Evolutionary conservation across 2,113 vertebrate genomes (phyloP), one percentile per base, ranked within the genome.

Genomic region (Stegastes partitus): DNA sequence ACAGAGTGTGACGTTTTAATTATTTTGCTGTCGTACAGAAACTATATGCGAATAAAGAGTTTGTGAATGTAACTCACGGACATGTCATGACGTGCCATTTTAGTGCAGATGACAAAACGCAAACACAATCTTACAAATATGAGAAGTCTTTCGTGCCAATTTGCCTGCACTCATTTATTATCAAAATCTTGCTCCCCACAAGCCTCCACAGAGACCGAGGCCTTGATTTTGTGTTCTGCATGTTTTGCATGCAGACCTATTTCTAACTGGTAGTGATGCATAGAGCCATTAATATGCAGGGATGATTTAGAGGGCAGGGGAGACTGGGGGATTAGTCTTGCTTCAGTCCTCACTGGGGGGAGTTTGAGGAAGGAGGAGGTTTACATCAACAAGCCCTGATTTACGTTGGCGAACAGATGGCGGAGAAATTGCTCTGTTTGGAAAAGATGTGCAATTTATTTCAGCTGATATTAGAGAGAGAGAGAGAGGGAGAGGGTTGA

Each of bases 391-490:
- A 81, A 83, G 67, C 71, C 63, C 83, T 90, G 90, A 92, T 94
- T 93, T 93, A 93, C 47, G 68, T 68, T 8, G 76, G 66, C 16
- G 89, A 92, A 87, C 92, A 94, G 91, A 94, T 94, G 94, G 91
- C 44, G n/a, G 71, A 88, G 85, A 92, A 90, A 88, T 91, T 88
- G 85, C 89, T 92, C 88, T 91, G 91, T 94, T 92, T 91, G 92
- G 78, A 91, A 74, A 91, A 87, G 89, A 91, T 89, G 83, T 88
- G 81, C 84, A 85, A 74, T 91, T 90, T 83, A 92, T 91, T 90
- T 85, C 78, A 69, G 71, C 76, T 83, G 82, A 90, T 81, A 84
- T 49, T 81, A 57, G 57, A 55, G 42, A n/a, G 57, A 51, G 56
- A 63, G 80, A 67, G 23, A 55, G 15, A 57, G 21, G 37, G 54